Base-by-base conservation (phyloP, 2,888 invertebrate genomes). In the Cantharis rufa region DNA sequence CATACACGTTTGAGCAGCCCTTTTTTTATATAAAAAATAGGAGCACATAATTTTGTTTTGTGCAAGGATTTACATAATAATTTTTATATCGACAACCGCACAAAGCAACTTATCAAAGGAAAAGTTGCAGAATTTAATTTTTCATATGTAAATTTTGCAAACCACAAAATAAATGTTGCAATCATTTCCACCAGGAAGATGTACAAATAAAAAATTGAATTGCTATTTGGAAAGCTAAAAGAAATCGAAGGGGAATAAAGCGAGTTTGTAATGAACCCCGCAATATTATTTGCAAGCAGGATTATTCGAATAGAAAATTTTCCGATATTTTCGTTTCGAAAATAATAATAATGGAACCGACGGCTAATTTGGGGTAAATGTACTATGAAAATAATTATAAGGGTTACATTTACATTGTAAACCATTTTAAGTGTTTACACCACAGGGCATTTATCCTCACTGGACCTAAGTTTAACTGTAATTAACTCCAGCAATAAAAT, bases 1-100 rank as follows among this genome's bases (percentile, higher is more conserved):
- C 72, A 73, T 72, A 77, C 82, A 82, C 82, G 82, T 82, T 63
- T 69, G 62, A 75, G 70, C 69, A 76, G 76, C 76, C 76, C 77
- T 75, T 78, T 76, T 74, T 78, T 48, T 7, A 48, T n/a, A 48
- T 48, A 48, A 48, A 48, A 32, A 48, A 48, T 48, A 48, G n/a
- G 48, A 9, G 48, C 48, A 48, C n/a, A 48, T 48, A 48, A 48
- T n/a, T 48, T 48, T 48, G 48, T 48, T 48, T 48, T 48, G 48
- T 48, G 48, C n/a, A 48, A 48, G 48, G 48, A 48, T 48, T 48
- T 48, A 48, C 48, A 48, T 48, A 48, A 48, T 48, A 48, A 48
- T 48, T 48, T 48, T n/a, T 48, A 48, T 48, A 48, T 48, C 48
- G 48, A 48, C 48, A 48, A 48, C 48, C 48, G 5, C n/a, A 48